phyloP scores from a whole-genome alignment of 2,797 vertebrate genomes.

The Acropternis orthonyx region DNA sequence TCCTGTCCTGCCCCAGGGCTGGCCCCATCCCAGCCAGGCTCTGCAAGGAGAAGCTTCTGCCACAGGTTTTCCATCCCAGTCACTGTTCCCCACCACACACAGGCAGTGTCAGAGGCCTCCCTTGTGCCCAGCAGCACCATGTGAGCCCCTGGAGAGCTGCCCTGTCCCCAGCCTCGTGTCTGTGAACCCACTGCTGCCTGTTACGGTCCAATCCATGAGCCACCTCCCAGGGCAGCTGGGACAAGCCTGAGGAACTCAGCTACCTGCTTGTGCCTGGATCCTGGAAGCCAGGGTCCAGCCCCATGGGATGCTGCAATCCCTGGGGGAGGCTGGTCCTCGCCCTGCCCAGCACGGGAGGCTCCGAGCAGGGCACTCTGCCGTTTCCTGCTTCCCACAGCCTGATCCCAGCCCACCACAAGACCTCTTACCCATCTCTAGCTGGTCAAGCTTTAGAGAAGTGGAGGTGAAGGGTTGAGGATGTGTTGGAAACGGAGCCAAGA shows the following conservation, averaged over 20 bases:
- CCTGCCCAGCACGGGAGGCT: neutral
- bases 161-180: accelerated
- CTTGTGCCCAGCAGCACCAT: neutral
- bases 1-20: accelerated
- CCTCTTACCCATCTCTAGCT: neutral
- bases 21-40: neutral
- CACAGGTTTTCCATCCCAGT: accelerated
- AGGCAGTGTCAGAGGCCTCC: accelerated
- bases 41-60: neutral
- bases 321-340: neutral
- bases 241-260: neutral
- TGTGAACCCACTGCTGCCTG: neutral
- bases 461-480: neutral
- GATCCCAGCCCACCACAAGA: accelerated
- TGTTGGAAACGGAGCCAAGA: neutral
- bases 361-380: accelerated
- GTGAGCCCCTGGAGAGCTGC: neutral
- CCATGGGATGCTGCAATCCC: accelerated
- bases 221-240: neutral
- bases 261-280: neutral
- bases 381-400: neutral
- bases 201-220: accelerated
- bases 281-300: neutral
- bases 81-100: accelerated
- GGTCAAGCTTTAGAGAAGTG: neutral